Evolutionary conservation across 1,140 invertebrate species (phyloP).

Genomic region (Rhynchophorus ferrugineus): DNA sequence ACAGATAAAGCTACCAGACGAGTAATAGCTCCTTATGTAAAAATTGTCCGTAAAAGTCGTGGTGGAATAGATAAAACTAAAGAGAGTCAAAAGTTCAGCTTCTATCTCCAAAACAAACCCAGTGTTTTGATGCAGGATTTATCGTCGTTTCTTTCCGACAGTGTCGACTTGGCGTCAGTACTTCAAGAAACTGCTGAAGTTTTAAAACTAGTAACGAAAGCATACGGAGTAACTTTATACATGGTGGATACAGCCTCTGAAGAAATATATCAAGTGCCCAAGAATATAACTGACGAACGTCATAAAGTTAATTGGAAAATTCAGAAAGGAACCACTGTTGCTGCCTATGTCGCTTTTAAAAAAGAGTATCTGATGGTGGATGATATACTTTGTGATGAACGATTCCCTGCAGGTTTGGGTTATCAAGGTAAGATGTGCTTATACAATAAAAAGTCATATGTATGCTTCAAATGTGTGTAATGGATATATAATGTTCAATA

Average conservation of each 20-base stretch:
- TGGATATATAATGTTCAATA: too few relatives aligned
- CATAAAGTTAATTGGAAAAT: conserved; percentile 48
- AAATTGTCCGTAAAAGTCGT: conserved; percentile 42
- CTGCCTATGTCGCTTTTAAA: conserved; percentile 46
- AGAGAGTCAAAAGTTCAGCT: conserved; percentile 33
- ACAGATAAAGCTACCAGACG: conserved; percentile 41
- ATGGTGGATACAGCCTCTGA: conserved; percentile 44
- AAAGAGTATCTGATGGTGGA: conserved; percentile 46
- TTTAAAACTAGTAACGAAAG: conserved; percentile 45
- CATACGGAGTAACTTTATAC: conserved; percentile 46
- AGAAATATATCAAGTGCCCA: conserved; percentile 44
- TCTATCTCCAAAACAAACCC: conserved; percentile 35
- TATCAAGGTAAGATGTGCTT: conserved; percentile 31
- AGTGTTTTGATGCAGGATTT: conserved; percentile 35
- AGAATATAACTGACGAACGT: conserved; percentile 38
- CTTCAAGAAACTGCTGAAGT: conserved; percentile 49
- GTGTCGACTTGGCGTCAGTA: conserved; percentile 45
- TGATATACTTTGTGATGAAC: conserved; percentile 43
- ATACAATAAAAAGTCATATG: not conserved
- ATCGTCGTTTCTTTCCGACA: conserved; percentile 43
- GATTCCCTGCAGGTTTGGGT: conserved; percentile 45
- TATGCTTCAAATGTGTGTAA: too few relatives aligned
- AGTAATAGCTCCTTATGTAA: conserved; percentile 48
- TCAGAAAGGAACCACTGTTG: conserved; percentile 43
- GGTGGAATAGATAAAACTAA: conserved; percentile 21